Evolutionary conservation across 2,888 invertebrate genomes (phyloP).

Genomic region (Hedychridium roseum): DNA sequence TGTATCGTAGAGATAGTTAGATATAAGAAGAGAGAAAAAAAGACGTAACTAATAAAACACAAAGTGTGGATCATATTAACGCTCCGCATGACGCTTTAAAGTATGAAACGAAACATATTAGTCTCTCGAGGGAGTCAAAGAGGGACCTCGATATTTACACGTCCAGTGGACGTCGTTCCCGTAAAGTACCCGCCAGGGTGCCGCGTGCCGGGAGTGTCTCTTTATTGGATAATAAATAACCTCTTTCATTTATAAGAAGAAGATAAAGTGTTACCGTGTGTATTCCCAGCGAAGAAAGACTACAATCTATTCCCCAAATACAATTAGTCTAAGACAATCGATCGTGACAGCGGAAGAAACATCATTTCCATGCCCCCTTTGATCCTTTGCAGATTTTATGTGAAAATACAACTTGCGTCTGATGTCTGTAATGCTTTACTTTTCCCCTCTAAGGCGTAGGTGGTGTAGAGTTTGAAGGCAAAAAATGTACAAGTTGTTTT

Average conservation of each 20-base stretch:
- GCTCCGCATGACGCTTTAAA: too few species aligned
- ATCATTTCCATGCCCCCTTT: too few species aligned
- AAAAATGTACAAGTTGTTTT: too few species aligned
- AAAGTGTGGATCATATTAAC: slow-evolving; percentile 27
- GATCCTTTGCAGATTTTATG: too few species aligned
- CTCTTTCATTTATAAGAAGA: slow-evolving; percentile 54
- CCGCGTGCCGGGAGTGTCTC: slow-evolving; percentile 45
- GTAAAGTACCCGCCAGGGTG: slow-evolving; percentile 39
- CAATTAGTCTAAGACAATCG: too few species aligned
- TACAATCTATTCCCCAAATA: too few species aligned
- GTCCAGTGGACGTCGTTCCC: slow-evolving; percentile 35
- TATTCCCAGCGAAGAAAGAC: too few species aligned
- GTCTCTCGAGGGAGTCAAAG: slow-evolving; percentile 31
- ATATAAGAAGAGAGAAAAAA: too few species aligned
- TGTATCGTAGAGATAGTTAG: too few species aligned
- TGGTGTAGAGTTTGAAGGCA: too few species aligned
- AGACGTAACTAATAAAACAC: slow-evolving; percentile 15
- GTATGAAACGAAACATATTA: slow-evolving; percentile 20
- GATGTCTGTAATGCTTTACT: not conserved
- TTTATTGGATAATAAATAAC: slow-evolving; percentile 59
- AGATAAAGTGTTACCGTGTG: slow-evolving; percentile 43
- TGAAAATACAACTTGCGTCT: not conserved
- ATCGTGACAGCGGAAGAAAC: too few species aligned
- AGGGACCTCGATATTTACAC: slow-evolving; percentile 48
- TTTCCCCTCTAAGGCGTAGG: too few species aligned